phyloP scores from a whole-genome alignment of 2,888 invertebrate species.

The Gibbula magus region DNA sequence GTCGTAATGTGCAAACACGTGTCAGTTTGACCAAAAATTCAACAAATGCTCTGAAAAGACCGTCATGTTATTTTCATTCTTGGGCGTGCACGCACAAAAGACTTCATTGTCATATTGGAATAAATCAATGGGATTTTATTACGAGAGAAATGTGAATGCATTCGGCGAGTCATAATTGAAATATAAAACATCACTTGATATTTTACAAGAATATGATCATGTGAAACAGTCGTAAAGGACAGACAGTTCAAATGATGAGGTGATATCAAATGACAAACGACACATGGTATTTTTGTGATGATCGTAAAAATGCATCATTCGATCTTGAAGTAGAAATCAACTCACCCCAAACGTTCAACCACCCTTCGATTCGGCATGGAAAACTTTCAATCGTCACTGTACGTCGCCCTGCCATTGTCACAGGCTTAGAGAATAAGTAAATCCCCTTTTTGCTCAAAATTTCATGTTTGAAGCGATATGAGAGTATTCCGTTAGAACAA shows the following conservation, averaged over 20 bases:
- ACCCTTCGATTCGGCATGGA: slow-evolving; percentile 52
- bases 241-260: too few species aligned
- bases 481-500: slow-evolving; percentile 6
- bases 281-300: too few species aligned
- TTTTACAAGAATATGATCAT: too few species aligned
- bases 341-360: slow-evolving; percentile 59
- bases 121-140: not conserved
- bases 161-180: too few species aligned
- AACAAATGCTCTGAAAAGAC: not conserved
- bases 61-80: not conserved
- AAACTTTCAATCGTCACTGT: slow-evolving; percentile 29
- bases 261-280: too few species aligned
- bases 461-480: not conserved
- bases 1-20: not conserved
- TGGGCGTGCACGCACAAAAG: slow-evolving; percentile 3
- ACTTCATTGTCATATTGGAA: not conserved
- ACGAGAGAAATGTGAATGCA: too few species aligned
- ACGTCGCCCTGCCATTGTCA: slow-evolving; percentile 12
- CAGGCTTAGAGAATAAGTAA: not conserved
- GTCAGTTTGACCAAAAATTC: not conserved
- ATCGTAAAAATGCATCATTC: not conserved
- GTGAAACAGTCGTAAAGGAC: too few species aligned
- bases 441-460: not conserved
- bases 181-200: too few species aligned
- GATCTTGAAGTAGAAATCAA: slow-evolving; percentile 5